phyloP scores from a whole-genome alignment of 2,797 vertebrate genomes.

The Gephyroberyx darwinii region DNA sequence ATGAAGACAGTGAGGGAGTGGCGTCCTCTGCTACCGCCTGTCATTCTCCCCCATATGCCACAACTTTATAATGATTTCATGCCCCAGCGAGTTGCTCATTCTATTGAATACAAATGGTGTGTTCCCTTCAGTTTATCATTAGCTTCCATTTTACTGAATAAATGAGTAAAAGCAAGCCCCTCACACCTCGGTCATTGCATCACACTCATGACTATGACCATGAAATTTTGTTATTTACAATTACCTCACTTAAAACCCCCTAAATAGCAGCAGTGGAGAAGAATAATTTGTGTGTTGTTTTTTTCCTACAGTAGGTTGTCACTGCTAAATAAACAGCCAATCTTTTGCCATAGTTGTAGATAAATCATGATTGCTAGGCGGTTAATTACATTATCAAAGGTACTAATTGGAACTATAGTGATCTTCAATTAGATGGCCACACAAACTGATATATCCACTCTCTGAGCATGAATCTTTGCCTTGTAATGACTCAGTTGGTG shows the following conservation, averaged over 20 bases:
- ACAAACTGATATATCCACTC: not conserved
- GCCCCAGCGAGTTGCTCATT: conserved; percentile 62
- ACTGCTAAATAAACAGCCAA: conserved; percentile 4
- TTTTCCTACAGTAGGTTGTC: conserved; percentile 7
- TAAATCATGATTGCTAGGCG: not conserved
- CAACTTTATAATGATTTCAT: conserved; percentile 70
- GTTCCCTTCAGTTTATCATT: conserved; percentile 69
- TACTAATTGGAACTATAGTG: conserved; percentile 11
- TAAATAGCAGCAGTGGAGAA: conserved; percentile 9
- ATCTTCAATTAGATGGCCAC: conserved; percentile 1
- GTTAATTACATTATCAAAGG: conserved; percentile 13
- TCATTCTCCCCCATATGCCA: conserved; percentile 60
- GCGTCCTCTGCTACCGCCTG: conserved; percentile 38
- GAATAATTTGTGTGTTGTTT: not conserved
- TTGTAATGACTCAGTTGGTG: not conserved
- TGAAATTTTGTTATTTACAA: conserved; percentile 33
- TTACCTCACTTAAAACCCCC: conserved; percentile 5
- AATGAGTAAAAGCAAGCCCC: conserved; percentile 64
- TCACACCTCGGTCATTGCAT: conserved; percentile 56
- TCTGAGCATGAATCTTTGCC: not conserved
- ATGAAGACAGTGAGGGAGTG: conserved; percentile 40
- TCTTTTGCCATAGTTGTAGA: conserved; percentile 3
- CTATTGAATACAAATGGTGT: conserved; percentile 62
- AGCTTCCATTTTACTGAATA: conserved; percentile 68
- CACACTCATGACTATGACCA: conserved; percentile 41